phyloP scores from a whole-genome alignment of 2,888 invertebrate species.

The Athrips mouffetella region DNA sequence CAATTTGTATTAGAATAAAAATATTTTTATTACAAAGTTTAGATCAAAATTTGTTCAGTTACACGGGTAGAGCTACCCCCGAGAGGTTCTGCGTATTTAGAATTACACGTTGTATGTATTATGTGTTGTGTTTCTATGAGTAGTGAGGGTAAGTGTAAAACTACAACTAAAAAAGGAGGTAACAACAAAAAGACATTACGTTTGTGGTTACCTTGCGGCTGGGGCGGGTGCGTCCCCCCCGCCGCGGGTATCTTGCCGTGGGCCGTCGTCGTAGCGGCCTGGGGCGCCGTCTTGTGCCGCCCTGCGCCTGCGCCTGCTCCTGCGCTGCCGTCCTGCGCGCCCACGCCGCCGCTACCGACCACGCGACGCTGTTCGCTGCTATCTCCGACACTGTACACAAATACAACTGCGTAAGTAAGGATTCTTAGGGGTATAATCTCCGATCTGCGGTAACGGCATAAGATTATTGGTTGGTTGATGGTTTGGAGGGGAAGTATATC shows the following conservation, averaged over 20 bases:
- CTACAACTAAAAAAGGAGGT: conserved; percentile 34
- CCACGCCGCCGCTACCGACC: conserved; percentile 53
- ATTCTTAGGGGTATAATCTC: no score
- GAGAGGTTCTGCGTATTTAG: no score
- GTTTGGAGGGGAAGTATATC: no score
- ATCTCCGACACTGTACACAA: conserved; percentile 68
- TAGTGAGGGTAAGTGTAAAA: neutral
- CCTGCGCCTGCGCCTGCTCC: conserved; percentile 62
- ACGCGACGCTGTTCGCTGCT: conserved; percentile 49
- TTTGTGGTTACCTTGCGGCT: conserved; percentile 79
- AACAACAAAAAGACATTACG: conserved; percentile 71
- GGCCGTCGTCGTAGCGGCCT: conserved; percentile 84
- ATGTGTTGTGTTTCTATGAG: neutral
- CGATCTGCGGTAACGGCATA: no score
- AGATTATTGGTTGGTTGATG: no score
- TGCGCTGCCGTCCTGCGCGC: conserved; percentile 43
- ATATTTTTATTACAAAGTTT: no score
- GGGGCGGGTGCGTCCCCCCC: conserved; percentile 83
- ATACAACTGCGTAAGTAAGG: no score
- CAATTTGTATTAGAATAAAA: no score
- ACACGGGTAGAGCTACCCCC: no score
- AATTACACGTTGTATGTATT: no score
- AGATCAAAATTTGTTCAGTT: no score
- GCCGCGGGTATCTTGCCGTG: conserved; percentile 89
- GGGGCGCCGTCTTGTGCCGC: conserved; percentile 67